Base-by-base conservation (phyloP, 2,888 invertebrate genomes). In the Eupithecia subumbrata region DNA sequence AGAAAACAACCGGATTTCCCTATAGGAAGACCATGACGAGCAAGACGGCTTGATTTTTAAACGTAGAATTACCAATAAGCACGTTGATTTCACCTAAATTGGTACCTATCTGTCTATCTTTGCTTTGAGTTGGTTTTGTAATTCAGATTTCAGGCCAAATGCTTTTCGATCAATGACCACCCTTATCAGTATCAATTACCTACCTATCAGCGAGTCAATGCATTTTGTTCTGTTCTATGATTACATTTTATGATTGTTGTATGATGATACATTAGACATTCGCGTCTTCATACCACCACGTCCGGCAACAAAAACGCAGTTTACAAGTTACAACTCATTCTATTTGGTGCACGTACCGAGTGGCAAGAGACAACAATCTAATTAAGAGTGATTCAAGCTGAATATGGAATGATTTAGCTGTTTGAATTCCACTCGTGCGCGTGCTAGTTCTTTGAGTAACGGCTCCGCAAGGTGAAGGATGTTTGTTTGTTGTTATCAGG, bases 371-470 rank as follows among this genome's bases (percentile, higher is more conserved):
- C 83, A 79, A 85, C 86, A 87, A 86, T 83, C 84, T 86, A 88
- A 89, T 88, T 87, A 88, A 85, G 84, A 86, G 82, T 81, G 83
- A 84, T 82, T 82, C 80, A 78, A 80, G 81, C 83, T 84, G 83
- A 86, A 88, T 86, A 87, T 82, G 87, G 87, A 86, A 84, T 85
- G 77, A 86, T 87, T 86, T 83, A 82, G 80, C 81, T 71, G 81
- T 90, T 87, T 82, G 84, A 84, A 91, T 91, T 88, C 90, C 84
- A 83, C 75, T 79, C 87, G 83, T 76, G 84, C 74, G 78, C 77
- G 80, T 81, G 80, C 83, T 77, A 83, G 82, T 87, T 84, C 82
- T 87, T 85, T 81, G 83, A 80, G 80, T 87, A 87, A 87, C 87
- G 85, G 88, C 84, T 83, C 80, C 80, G 82, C 80, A 84, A 84